Evolutionary conservation across 53 echinoderm and acorn worm species (phyloP).

Genomic region (Apostichopus leukothele): DNA sequence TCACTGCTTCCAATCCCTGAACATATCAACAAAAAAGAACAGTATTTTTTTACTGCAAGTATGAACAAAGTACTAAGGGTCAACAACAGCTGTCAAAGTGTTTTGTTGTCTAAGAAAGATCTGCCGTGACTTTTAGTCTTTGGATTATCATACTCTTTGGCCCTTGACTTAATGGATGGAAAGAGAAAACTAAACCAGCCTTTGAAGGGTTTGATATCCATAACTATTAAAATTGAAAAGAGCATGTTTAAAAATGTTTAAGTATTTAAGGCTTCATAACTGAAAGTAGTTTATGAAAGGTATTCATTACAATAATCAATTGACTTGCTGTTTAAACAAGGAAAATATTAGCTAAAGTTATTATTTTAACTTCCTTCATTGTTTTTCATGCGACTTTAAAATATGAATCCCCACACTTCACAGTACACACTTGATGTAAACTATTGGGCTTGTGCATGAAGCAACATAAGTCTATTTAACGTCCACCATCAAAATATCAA

Average conservation of each 20-base stretch:
- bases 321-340: conserved; percentile 9
- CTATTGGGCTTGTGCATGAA: too few relatives aligned
- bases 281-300: conserved; percentile 18
- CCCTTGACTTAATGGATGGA: background rate
- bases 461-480: too few relatives aligned
- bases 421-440: too few relatives aligned
- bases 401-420: too few relatives aligned
- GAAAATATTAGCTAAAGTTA: conserved; percentile 6
- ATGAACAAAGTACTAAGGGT: background rate
- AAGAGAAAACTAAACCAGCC: background rate
- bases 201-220: background rate
- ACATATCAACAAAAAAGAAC: too few relatives aligned
- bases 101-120: background rate
- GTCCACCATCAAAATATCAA: too few relatives aligned
- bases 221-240: background rate
- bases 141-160: background rate
- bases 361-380: conserved; percentile 1
- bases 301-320: conserved; percentile 9
- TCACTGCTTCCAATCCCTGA: too few relatives aligned
- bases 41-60: too few relatives aligned
- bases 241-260: conserved; percentile 3
- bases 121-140: background rate
- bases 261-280: conserved; percentile 5
- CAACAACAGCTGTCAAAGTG: background rate
- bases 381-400: background rate